Evolutionary conservation across 2,888 invertebrate genomes (phyloP).

Genomic region (Cinara cedri): DNA sequence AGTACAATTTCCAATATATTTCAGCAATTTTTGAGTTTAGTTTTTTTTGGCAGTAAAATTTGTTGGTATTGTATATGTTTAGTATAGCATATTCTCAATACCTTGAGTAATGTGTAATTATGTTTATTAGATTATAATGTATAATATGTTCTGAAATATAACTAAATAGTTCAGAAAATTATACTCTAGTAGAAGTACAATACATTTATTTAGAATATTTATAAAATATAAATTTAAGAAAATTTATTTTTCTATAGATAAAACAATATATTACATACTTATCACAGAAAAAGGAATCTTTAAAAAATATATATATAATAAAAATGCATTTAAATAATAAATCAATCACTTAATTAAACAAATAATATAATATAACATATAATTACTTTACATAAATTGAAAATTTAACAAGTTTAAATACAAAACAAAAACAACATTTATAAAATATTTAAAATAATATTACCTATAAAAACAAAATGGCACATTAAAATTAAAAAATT

Average conservation of each 20-base stretch:
- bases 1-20: no score
- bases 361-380: neutral
- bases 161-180: neutral
- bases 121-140: no score
- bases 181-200: neutral
- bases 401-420: slow-evolving; percentile 35
- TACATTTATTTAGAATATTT: neutral
- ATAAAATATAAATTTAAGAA: neutral
- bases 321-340: slow-evolving; percentile 26
- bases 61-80: no score
- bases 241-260: slow-evolving; percentile 19
- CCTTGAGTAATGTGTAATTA: no score
- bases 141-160: slow-evolving; percentile 2
- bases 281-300: slow-evolving; percentile 19
- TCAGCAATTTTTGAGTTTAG: no score
- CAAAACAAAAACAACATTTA: slow-evolving; percentile 40
- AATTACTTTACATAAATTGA: slow-evolving; percentile 20
- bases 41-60: no score
- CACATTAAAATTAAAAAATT: slow-evolving; percentile 20
- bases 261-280: slow-evolving; percentile 25
- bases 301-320: slow-evolving; percentile 5
- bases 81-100: no score
- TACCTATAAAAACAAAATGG: slow-evolving; percentile 39
- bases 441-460: slow-evolving; percentile 8
- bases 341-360: slow-evolving; percentile 11